Evolutionary conservation across 2,888 invertebrate species (phyloP).

Genomic region (Drosophila merina): DNA sequence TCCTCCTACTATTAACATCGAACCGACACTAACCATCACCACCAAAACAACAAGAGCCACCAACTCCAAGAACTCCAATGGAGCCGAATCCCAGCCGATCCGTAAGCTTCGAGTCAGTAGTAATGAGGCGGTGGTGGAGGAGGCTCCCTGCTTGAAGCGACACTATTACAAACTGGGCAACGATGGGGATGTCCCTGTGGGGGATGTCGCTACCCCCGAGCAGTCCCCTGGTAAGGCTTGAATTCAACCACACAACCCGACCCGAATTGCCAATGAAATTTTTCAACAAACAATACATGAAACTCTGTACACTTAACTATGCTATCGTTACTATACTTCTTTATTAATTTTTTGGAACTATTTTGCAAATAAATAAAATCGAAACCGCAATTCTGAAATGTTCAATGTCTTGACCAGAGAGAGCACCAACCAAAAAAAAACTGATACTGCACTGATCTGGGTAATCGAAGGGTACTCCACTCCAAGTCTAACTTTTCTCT

Average conservation of each 20-base stretch:
- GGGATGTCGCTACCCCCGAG: constrained; percentile 36
- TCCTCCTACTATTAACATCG: constrained; percentile 76
- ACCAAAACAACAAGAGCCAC: constrained; percentile 32
- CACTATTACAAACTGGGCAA: constrained; percentile 80
- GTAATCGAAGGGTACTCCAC: constrained; percentile 19
- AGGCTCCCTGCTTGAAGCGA: constrained; percentile 76
- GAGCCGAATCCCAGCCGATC: constrained; percentile 52
- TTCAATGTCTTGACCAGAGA: constrained; percentile 26
- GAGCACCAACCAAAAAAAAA: constrained; percentile 11
- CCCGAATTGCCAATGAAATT: constrained; percentile 5
- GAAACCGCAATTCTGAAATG: constrained; percentile 20
- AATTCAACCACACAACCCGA: constrained; percentile 4
- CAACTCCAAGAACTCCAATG: background rate
- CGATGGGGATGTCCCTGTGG: constrained; percentile 34
- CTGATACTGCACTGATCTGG: constrained; percentile 22
- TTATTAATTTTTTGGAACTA: constrained; percentile 23
- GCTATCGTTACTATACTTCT: constrained; percentile 17
- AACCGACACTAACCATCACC: constrained; percentile 67
- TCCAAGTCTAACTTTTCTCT: constrained; percentile 18
- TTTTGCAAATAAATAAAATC: constrained; percentile 39
- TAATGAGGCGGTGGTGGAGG: constrained; percentile 66
- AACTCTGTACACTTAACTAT: constrained; percentile 43
- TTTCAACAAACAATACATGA: constrained; percentile 3
- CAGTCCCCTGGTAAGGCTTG: constrained; percentile 69
- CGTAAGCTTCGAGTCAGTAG: constrained; percentile 76